Conservation (phyloP, 2,797 vertebrate genomes). For the Masticophis lateralis region DNA sequence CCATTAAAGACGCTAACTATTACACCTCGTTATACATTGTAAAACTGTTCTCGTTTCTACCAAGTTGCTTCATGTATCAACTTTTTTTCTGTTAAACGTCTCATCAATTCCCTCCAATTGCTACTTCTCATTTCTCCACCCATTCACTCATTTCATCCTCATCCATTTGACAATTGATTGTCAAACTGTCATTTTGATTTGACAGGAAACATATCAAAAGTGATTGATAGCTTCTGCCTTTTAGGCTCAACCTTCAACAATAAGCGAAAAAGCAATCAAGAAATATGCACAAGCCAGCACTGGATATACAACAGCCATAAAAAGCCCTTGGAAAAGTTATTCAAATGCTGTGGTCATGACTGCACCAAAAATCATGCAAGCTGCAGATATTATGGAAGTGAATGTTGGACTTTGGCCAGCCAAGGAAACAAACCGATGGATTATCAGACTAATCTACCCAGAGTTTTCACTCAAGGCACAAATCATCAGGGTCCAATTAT, state of each 20-base stretch:
- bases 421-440: not conserved
- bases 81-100: not conserved
- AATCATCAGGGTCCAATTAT: not conserved
- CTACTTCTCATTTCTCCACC: not conserved
- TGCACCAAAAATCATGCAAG: not conserved
- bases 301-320: not conserved
- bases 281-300: not conserved
- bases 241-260: not conserved
- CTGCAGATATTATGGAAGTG: not conserved
- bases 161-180: not conserved
- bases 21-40: not conserved
- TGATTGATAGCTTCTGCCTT: not conserved
- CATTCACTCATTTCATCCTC: not conserved
- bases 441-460: not conserved
- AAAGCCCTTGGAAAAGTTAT: not conserved
- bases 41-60: not conserved
- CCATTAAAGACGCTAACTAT: not conserved
- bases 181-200: not conserved
- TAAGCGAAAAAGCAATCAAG: not conserved
- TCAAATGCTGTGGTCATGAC: not conserved
- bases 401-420: not conserved
- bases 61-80: not conserved
- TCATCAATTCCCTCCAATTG: not conserved
- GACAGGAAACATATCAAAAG: not conserved
- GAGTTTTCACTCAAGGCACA: not conserved